These are phyloP conservation scores for Acheta domesticus DNA, from an alignment of 2,888 invertebrate genomes.

Conservation along the genomic window DNA sequence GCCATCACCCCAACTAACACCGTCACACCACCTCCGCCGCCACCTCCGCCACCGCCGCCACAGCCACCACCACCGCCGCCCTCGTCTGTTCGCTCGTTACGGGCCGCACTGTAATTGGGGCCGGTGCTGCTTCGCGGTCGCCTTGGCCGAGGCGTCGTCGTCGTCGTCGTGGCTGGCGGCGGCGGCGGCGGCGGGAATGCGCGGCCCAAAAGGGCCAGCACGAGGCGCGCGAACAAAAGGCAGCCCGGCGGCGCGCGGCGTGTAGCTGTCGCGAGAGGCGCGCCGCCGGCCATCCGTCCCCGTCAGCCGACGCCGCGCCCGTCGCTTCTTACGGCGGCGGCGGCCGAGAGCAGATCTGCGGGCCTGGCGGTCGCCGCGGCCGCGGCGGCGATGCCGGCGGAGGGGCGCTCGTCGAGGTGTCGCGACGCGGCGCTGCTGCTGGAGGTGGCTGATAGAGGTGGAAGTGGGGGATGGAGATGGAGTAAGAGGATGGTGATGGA, in stretches of 20 bases:
- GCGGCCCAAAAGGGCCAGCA: constrained; percentile 10
- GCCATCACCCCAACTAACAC: not conserved
- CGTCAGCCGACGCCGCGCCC: not conserved
- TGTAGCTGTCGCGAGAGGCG: not conserved
- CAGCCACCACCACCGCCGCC: not conserved
- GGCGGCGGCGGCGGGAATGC: not conserved
- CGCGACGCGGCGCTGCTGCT: too few relatives aligned
- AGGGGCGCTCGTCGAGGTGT: too few relatives aligned
- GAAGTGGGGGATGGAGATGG: too few relatives aligned
- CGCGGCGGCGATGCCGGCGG: too few relatives aligned
- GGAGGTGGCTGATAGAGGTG: too few relatives aligned
- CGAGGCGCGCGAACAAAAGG: constrained; percentile 7
- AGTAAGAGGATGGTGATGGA: not conserved
- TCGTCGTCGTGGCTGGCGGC: not conserved
- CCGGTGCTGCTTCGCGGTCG: too few relatives aligned
- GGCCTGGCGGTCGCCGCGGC: too few relatives aligned
- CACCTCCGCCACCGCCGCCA: not conserved
- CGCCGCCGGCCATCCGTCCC: constrained; percentile 18
- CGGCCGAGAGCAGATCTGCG: not conserved
- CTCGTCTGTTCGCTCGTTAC: not conserved
- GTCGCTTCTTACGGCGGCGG: constrained; percentile 18
- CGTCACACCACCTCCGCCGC: not conserved
- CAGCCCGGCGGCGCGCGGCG: not conserved
- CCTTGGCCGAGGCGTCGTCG: too few relatives aligned
- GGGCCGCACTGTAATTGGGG: not conserved